A percentile compares a stretch with the other conserved stretches of the same genome.
Conservation (phyloP, 2,888 invertebrate genomes). For the Caenorhabditis japonica region DNA sequence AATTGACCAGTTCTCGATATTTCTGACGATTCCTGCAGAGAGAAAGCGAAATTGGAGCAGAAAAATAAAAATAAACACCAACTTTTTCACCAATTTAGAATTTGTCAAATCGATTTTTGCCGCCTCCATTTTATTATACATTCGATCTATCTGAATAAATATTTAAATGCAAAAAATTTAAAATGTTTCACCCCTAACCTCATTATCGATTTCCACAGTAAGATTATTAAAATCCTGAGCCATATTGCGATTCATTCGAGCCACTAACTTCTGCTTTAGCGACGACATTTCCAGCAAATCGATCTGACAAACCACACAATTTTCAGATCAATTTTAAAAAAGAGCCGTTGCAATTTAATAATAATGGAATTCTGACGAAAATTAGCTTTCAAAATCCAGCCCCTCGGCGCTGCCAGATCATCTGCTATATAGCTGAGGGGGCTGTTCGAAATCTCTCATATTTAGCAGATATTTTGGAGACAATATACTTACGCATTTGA, state of each 20-base stretch:
- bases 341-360: too few species aligned
- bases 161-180: background rate
- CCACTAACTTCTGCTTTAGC: conserved; percentile 61
- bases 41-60: background rate
- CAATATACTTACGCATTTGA: conserved; percentile 53
- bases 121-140: conserved; percentile 62
- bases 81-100: conserved; percentile 60
- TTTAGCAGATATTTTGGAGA: too few species aligned
- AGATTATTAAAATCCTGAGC: conserved; percentile 53
- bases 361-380: too few species aligned
- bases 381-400: background rate
- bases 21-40: conserved; percentile 67
- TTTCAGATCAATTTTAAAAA: too few species aligned
- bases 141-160: conserved; percentile 25
- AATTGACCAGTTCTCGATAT: conserved; percentile 67
- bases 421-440: too few species aligned
- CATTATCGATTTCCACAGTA: conserved; percentile 55
- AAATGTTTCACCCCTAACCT: conserved; percentile 16
- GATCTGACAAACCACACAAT: conserved; percentile 40
- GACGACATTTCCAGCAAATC: conserved; percentile 64
- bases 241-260: conserved; percentile 52
- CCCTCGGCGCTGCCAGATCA: too few species aligned
- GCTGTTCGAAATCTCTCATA: too few species aligned
- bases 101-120: conserved; percentile 66
- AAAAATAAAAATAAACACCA: conserved; percentile 3